phyloP scores from a whole-genome alignment of 2,888 invertebrate species.

The Anagyrus pseudococci region DNA sequence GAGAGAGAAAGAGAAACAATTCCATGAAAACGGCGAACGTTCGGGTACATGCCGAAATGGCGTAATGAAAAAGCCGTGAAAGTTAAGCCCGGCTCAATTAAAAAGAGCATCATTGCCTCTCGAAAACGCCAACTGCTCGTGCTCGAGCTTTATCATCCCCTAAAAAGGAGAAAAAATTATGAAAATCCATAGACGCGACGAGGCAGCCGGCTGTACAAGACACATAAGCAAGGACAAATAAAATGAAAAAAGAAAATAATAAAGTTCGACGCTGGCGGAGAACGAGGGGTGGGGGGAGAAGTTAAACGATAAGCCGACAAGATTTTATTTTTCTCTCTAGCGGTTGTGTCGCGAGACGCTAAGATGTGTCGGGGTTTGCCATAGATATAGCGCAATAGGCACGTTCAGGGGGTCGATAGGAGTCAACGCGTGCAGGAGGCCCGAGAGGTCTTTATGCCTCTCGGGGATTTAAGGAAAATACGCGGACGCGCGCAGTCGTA shows the following conservation, averaged over 20 bases:
- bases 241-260: slow-evolving; percentile 4
- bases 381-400: no score
- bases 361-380: no score
- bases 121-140: background rate
- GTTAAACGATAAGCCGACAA: slow-evolving; percentile 31
- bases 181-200: slow-evolving; percentile 37
- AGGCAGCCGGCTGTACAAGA: background rate
- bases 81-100: slow-evolving; percentile 31
- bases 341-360: background rate
- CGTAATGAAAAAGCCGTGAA: slow-evolving; percentile 34
- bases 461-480: slow-evolving; percentile 60
- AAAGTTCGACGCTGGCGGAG: background rate
- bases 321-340: slow-evolving; percentile 27
- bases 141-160: slow-evolving; percentile 10
- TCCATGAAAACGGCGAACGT: slow-evolving; percentile 26
- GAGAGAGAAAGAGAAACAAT: no score
- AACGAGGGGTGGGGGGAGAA: slow-evolving; percentile 11
- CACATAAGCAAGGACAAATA: background rate
- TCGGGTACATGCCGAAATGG: slow-evolving; percentile 8
- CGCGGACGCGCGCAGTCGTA: slow-evolving; percentile 51
- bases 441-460: slow-evolving; percentile 51
- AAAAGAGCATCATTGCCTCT: slow-evolving; percentile 19
- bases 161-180: slow-evolving; percentile 28
- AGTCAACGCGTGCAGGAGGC: no score
- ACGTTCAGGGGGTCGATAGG: no score